Evolutionary conservation across 2,888 invertebrate species (phyloP).

Genomic region (Strigamia transsilvanica): DNA sequence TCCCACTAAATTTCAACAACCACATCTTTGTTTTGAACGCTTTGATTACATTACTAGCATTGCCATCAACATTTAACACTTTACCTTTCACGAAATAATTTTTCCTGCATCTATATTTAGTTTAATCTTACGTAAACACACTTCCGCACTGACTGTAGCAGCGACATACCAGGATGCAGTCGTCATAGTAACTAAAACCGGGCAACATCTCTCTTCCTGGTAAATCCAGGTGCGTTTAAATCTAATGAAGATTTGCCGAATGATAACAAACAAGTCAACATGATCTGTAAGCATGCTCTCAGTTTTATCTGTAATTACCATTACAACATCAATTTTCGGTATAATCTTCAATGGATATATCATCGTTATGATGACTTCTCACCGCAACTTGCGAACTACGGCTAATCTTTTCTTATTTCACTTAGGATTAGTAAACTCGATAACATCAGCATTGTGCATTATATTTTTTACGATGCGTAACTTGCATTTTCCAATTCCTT

Average conservation of each 20-base stretch:
- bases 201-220: neutral
- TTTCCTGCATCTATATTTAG: neutral
- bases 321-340: constrained; percentile 66
- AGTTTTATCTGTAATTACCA: constrained; percentile 33
- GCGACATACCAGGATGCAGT: constrained; percentile 25
- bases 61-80: neutral
- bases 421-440: constrained; percentile 75
- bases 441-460: constrained; percentile 60
- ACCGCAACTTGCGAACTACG: constrained; percentile 74
- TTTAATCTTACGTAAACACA: constrained; percentile 35
- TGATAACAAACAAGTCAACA: neutral
- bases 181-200: constrained; percentile 36
- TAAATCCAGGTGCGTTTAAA: constrained; percentile 4
- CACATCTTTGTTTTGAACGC: neutral
- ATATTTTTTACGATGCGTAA: constrained; percentile 67
- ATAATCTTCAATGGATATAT: constrained; percentile 79
- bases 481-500: constrained; percentile 58
- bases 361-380: constrained; percentile 75
- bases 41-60: neutral
- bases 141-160: neutral
- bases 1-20: neutral
- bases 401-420: constrained; percentile 78
- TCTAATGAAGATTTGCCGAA: neutral
- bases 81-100: neutral
- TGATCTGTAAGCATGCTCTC: constrained; percentile 33